Evolutionary conservation across 2,888 invertebrate genomes (phyloP), one percentile per base, ranked within the genome.

Genomic region (Phoronis australis): DNA sequence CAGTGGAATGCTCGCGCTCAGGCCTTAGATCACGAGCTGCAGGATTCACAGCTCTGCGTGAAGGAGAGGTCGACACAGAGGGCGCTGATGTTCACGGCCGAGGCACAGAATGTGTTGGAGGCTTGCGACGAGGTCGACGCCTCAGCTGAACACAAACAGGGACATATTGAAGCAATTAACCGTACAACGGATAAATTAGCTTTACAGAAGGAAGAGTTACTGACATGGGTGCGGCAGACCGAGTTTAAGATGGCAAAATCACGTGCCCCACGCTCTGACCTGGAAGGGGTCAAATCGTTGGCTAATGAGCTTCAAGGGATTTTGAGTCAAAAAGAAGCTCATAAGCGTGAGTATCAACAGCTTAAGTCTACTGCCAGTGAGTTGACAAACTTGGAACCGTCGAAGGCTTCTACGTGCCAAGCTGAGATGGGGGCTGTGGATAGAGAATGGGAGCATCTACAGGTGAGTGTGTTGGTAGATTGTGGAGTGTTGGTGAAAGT

Each of bases 141-240:
- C 9, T 9, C 9, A 31, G 15, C 15, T 31, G 9, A 31, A 15
- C 15, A 12, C 9, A 9, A 15, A 9, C 31, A 31, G 31, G 31
- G 15, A 31, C 9, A 31, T 31, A 9, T 31, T 9, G 15, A 31
- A 12, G 31, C 9, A 15, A 31, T 31, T 31, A 15, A 31, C 9
- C 15, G 9, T 31, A 9, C 15, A 9, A 12, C 9, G 31, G 9
- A 31, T 9, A 31, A 31, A 31, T 31, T 31, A 9, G 9, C 15
- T 12, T 9, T 15, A 9, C 9, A 31, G 31, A 31, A 31, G n/a
- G n/a, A n/a, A n/a, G n/a, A n/a, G n/a, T n/a, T n/a, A 64, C 60
- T 18, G 57, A 56, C 41, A 63, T 73, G 45, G 21, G 20, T 21
- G 18, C 9, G 9, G 18, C 18, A 6, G 18, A 20, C 6, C 18